phyloP scores from a whole-genome alignment of 92 coral and sea anemone genomes.

The Actinostola sp. region DNA sequence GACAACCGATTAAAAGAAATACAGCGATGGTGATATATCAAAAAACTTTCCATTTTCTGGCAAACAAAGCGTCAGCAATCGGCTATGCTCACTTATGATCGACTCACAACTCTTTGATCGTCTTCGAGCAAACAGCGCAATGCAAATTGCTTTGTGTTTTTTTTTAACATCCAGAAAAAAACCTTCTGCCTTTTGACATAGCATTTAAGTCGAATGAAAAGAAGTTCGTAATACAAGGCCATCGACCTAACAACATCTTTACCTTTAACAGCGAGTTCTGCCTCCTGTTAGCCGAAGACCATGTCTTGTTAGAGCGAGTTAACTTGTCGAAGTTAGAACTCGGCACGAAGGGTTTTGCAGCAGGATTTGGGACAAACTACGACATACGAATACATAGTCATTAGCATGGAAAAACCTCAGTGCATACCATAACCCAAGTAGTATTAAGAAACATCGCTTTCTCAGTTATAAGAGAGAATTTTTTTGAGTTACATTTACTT shows the following conservation, averaged over 20 bases:
- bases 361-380: conserved; percentile 98
- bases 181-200: not conserved
- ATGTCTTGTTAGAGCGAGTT: conserved; percentile 85
- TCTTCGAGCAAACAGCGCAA: conserved; percentile 15
- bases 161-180: not conserved
- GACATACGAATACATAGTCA: conserved; percentile 24
- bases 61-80: too few species aligned
- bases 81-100: too few species aligned
- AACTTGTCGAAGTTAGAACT: conserved; percentile 89
- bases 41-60: too few species aligned
- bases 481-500: not conserved
- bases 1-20: too few species aligned
- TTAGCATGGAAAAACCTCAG: not conserved
- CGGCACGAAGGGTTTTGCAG: conserved; percentile 99
- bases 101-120: not conserved
- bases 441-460: not conserved
- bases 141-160: not conserved
- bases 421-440: not conserved
- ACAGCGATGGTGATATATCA: too few species aligned
- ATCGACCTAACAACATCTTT: conserved; percentile 18
- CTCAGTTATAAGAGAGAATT: not conserved
- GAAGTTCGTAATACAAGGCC: not conserved
- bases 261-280: conserved; percentile 43
- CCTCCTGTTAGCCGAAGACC: conserved; percentile 50
- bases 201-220: not conserved